phyloP scores from a whole-genome alignment of 1,140 invertebrate species.

The Philaenus spumarius region DNA sequence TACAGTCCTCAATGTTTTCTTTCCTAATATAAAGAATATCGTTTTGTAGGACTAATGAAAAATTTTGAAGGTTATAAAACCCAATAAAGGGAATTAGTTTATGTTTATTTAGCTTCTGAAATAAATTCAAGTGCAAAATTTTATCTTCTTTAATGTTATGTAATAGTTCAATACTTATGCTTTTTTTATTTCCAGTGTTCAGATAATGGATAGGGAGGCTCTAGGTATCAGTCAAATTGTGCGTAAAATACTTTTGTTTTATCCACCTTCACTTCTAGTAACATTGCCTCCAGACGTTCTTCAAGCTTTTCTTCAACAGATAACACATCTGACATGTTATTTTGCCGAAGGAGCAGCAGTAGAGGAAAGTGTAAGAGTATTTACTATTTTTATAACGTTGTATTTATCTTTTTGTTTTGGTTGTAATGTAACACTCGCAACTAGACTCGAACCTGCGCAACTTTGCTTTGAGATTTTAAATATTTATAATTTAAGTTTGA shows the following conservation, averaged over 20 bases:
- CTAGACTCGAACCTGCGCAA: no score
- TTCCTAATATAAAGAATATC: no score
- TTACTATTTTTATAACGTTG: constrained; percentile 15
- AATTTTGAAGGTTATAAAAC: no score
- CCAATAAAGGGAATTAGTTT: background rate
- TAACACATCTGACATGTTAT: constrained; percentile 64
- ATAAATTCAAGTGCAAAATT: no score
- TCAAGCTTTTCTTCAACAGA: constrained; percentile 49
- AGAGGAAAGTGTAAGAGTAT: constrained; percentile 59
- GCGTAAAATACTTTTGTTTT: constrained; percentile 55
- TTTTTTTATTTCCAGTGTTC: constrained; percentile 43
- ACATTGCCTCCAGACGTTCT: constrained; percentile 46
- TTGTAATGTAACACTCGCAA: no score
- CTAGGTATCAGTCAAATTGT: constrained; percentile 61
- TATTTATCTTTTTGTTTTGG: constrained; percentile 9
- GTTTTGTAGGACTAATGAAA: no score
- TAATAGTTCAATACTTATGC: no score
- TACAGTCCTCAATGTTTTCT: no score
- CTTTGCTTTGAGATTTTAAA: no score
- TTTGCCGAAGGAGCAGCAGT: constrained; percentile 64
- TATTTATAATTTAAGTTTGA: no score
- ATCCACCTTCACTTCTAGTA: constrained; percentile 41
- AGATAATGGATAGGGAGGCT: constrained; percentile 54
- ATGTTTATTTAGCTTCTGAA: background rate
- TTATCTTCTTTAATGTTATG: no score